Percentiles rank a stretch among this genome's conserved stretches.
These are phyloP conservation scores for Accipiter cooperii DNA, from an alignment of 2,113 vertebrate genomes.

Conservation along the genomic window DNA sequence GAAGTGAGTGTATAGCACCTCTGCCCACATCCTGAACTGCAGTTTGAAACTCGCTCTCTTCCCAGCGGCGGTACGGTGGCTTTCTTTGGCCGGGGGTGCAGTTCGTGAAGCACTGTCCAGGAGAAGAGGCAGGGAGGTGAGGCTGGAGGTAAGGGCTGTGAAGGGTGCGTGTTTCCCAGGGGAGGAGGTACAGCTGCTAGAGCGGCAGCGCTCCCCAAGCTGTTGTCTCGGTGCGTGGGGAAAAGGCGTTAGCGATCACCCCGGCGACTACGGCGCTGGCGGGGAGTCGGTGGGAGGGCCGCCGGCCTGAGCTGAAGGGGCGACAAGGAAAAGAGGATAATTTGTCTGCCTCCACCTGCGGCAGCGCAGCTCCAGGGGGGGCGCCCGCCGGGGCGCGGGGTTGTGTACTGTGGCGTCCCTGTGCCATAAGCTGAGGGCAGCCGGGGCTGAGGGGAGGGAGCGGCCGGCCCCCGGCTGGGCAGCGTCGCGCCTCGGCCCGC, in stretches of 20 bases:
- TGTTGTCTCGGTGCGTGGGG: neutral
- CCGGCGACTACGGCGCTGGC: rapidly evolving
- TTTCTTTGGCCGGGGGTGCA: neutral
- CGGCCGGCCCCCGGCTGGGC: too few species aligned
- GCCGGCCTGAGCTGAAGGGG: too few species aligned
- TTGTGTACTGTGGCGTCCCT: rapidly evolving
- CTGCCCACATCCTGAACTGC: neutral
- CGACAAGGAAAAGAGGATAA: neutral
- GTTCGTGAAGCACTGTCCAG: neutral
- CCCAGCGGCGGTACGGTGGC: neutral
- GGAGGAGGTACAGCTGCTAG: neutral
- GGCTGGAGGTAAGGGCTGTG: neutral
- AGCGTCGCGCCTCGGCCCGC: too few species aligned
- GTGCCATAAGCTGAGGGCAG: neutral
- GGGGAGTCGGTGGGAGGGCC: neutral
- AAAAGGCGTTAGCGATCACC: neutral
- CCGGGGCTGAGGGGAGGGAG: neutral
- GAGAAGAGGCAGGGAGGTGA: neutral
- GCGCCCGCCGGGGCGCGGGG: neutral
- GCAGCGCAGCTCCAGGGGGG: neutral
- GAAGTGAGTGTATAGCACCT: neutral
- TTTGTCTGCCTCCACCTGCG: neutral
- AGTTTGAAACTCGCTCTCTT: neutral
- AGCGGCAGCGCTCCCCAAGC: neutral
- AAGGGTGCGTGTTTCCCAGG: neutral